phyloP scores from a whole-genome alignment of 1,140 invertebrate genomes.

The Panagrolaimus sp. region DNA sequence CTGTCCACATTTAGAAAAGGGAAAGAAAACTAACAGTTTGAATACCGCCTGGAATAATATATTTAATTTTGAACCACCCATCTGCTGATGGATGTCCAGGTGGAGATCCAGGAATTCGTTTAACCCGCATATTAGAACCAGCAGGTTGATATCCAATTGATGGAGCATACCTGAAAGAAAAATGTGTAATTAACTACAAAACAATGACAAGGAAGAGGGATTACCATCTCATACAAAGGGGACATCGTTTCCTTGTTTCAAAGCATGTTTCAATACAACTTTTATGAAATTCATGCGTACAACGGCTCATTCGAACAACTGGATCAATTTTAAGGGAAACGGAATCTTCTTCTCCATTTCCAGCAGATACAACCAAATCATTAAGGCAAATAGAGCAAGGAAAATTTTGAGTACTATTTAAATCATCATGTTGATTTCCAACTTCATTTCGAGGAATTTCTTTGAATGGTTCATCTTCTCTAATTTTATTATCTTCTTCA shows the following conservation, averaged over 20 bases:
- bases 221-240: slow-evolving; percentile 33
- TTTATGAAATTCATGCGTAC: slow-evolving; percentile 31
- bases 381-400: slow-evolving; percentile 33
- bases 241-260: slow-evolving; percentile 33
- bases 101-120: neutral
- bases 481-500: no score
- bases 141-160: slow-evolving; percentile 15
- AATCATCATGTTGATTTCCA: no score
- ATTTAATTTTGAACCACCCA: slow-evolving; percentile 25
- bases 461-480: no score
- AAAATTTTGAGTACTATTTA: neutral
- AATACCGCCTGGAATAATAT: slow-evolving; percentile 23
- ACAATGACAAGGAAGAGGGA: no score
- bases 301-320: slow-evolving; percentile 26
- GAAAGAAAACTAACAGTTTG: slow-evolving; percentile 21
- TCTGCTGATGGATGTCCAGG: slow-evolving; percentile 2
- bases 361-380: slow-evolving; percentile 6
- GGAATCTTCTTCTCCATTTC: neutral
- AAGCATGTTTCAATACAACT: slow-evolving; percentile 29
- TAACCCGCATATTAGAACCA: slow-evolving; percentile 13
- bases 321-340: slow-evolving; percentile 9
- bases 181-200: no score
- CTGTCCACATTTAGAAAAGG: neutral
- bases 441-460: no score
- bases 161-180: slow-evolving; percentile 15